Base-by-base conservation (phyloP, 1,140 invertebrate species). In the Pseudoatta argentina region DNA sequence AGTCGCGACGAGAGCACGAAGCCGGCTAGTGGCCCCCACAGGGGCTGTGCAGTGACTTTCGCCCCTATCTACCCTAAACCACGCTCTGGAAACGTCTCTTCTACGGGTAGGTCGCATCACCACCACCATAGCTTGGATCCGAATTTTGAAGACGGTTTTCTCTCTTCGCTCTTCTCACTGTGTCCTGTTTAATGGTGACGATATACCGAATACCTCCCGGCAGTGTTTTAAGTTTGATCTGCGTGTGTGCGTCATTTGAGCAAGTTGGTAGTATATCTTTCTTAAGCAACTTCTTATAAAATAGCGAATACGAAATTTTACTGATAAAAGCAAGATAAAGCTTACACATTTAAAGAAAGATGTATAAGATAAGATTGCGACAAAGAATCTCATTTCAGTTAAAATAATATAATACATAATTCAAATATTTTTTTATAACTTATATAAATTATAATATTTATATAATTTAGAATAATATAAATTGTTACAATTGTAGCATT, bases 21-120 rank as follows among this genome's bases (percentile, higher is more conserved):
- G 91, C 86, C 90, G 66, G 89, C 91, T 94, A 94, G 94, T 94
- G 93, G 93, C 93, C 93, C 94, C 94, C 94, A 92, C 83, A 94
- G 94, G 94, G 91, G 94, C 93, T 94, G 92, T 94, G 93, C 92
- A 87, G 92, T 93, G 93, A 93, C 93, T 94, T 93, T 93, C 91
- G 91, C 92, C 91, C 90, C 90, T 91, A 91, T 91, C 90, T 91
- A 91, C 89, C 85, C 89, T 91, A 91, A 91, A 91, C 89, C 89
- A 87, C 85, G 85, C 79, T 90, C 89, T 82, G 66, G 77, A 85
- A 89, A 85, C 86, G 75, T 85, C 75, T 66, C 87, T 81, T 78
- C 61, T 66, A 81, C 86, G 12, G 82, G 64, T 67, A 76, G 88
- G 87, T 90, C 89, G 77, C 88, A 85, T 86, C 85, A 55, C 76